Evolutionary conservation across 2,888 invertebrate genomes (phyloP), one percentile per base, ranked within the genome.

Genomic region (Sesia apiformis): DNA sequence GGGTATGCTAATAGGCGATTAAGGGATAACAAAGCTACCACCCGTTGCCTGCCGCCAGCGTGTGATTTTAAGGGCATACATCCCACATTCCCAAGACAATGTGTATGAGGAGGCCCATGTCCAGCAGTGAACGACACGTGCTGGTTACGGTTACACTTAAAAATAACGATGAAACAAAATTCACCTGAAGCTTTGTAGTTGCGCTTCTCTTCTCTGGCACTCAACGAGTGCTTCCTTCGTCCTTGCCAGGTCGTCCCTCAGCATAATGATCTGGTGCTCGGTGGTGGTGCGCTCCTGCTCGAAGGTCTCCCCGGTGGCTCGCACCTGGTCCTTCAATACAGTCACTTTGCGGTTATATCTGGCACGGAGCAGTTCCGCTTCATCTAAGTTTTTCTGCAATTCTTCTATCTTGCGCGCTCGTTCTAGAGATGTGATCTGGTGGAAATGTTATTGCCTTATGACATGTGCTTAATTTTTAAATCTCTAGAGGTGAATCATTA

Each of bases 371-470:
- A 94, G 90, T 71, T 97, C 96, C 49, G 95, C 92, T 72, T 96
- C 96, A 50, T 95, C 93, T 39, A 96, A 79, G 61, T 94, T 93
- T 73, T 94, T 94, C 63, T 96, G 95, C 3, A 96, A 84, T 58
- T 96, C 96, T 71, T 96, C 96, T 54, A 96, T 92, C 82, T 95
- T 96, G 39, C 96, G 91, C 1, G 95, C 95, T 40, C 95, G 91
- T 76, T 97, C 96, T 65, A 96, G 73, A 0, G 96, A 93, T 23
- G 95, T 94, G 67, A 96, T 95, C 96, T 96, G 75, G 7, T 23
- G 23, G 23, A 23, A 2, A 23, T 23, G 23, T 23, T 23, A 23
- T 23, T 23, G 23, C 23, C 23, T 23, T 23, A 23, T 23, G 23
- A 23, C 23, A 23, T 23, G 23, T 23, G 23, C 23, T 2, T 23